Evolutionary conservation across 2,888 invertebrate genomes (phyloP), one percentile per base, ranked within the genome.

Genomic region (Hofmannophila pseudospretella): DNA sequence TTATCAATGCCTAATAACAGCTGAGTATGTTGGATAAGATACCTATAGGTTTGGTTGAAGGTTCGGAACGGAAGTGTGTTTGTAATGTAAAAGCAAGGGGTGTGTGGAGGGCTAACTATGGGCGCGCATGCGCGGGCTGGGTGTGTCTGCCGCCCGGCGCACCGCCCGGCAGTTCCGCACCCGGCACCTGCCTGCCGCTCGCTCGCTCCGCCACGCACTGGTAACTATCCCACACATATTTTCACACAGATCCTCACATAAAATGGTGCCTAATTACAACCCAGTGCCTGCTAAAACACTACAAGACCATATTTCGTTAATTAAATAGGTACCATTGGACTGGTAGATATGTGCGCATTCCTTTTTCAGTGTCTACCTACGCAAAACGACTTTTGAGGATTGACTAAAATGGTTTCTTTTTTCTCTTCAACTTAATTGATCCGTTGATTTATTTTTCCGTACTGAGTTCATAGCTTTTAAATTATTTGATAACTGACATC

Each of bases 61-160:
- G 23, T 23, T n/a, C n/a, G n/a, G n/a, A n/a, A n/a, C n/a, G n/a
- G n/a, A n/a, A n/a, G n/a, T n/a, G n/a, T n/a, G n/a, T n/a, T n/a
- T n/a, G n/a, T 2, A 23, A 20, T 5, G n/a, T 11, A 11, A 27
- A 27, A 11, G n/a, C n/a, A 10, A 34, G 34, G 28, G 34, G 20
- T 34, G 49, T 42, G 40, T 50, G 54, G 47, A 23, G 59, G 60
- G 55, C 44, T 56, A 49, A 55, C 53, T 45, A 54, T 54, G 49
- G 45, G 45, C 47, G 61, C 85, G 84, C 84, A 82, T 81, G 84
- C 79, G 84, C 64, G 67, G 60, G 54, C 62, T 69, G 84, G 85
- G 85, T 78, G 85, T 84, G 85, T 81, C 82, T 68, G 54, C 53
- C 63, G 52, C 54, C 47, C 44, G 41, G 39, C 60, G 60, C 64